phyloP scores from a whole-genome alignment of 2,113 vertebrate genomes.

The Corythornis vintsioides region DNA sequence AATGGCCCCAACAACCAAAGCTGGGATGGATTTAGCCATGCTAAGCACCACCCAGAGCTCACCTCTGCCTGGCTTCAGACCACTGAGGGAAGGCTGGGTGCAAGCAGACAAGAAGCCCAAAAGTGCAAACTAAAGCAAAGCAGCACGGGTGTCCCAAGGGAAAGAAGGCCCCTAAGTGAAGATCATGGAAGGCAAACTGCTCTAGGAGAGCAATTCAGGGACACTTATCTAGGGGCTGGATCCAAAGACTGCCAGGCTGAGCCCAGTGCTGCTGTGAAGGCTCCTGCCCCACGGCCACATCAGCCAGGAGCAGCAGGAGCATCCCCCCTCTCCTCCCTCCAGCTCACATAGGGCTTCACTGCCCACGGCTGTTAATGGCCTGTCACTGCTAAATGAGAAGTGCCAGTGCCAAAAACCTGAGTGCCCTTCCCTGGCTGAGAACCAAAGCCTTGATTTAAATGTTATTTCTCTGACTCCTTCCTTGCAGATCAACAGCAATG shows the following conservation, averaged over 20 bases:
- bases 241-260: background rate
- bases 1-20: background rate
- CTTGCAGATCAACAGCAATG: background rate
- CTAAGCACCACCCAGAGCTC: background rate
- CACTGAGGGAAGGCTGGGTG: background rate
- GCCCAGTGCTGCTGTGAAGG: background rate
- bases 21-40: background rate
- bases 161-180: background rate
- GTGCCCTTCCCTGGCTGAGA: slow-evolving; percentile 5
- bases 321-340: background rate
- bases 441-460: slow-evolving; percentile 11
- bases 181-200: background rate
- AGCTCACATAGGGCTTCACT: background rate
- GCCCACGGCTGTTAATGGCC: background rate
- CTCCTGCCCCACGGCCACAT: background rate
- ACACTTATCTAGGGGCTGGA: background rate
- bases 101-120: rapidly evolving
- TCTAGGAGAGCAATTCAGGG: background rate
- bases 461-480: slow-evolving; percentile 1
- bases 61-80: background rate
- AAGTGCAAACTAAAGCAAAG: background rate
- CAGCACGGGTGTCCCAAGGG: background rate
- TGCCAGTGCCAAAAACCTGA: background rate
- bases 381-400: background rate
- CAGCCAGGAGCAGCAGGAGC: background rate